Base-by-base conservation (phyloP, 2,888 invertebrate species). In the Cantharis flavilabris region DNA sequence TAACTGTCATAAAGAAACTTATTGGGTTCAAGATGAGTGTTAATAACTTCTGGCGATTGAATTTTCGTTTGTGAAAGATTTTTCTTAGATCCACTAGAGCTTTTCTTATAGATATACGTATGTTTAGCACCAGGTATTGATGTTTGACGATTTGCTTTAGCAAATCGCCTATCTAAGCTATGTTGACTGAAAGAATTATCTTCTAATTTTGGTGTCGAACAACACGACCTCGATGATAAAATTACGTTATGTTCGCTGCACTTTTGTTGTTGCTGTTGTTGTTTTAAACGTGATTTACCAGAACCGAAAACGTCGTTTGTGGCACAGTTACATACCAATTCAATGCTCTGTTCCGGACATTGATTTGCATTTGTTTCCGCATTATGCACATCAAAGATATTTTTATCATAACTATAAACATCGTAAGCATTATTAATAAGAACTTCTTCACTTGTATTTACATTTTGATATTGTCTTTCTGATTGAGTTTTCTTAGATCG, bases 101-200 rank as follows among this genome's bases (percentile, higher is more conserved):
- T 89, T 81, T 90, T 90, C 81, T 90, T 90, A 84, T 90, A 73
- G 33, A 72, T 69, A 67, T 73, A 72, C 26, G 75, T 63, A 67
- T 79, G 78, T 65, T 73, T 78, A n/a, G 33, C 70, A 18, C 23
- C 72, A 70, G 70, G 64, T 70, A 26, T 16, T 23, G 65, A 13
- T 65, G 75, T 69, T 33, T 80, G 80, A 70, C 78, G 75, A 73
- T 80, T 80, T 18, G 77, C 75, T 67, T 80, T 78, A 9, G 65
- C 82, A 9, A 80, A 77, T 81, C 86, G 86, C 72, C 89, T 86
- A 84, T 91, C 91, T 83, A 90, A 83, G 81, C 90, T 90, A 82
- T 88, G 90, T 80, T 90, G 89, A 80, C 84, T 86, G 76, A 84
- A 83, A 81, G 85, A 86, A 14, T 83, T 82, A 79, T 80, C 82